Conservation (phyloP, 2,888 invertebrate species). For the Timandra comae region DNA sequence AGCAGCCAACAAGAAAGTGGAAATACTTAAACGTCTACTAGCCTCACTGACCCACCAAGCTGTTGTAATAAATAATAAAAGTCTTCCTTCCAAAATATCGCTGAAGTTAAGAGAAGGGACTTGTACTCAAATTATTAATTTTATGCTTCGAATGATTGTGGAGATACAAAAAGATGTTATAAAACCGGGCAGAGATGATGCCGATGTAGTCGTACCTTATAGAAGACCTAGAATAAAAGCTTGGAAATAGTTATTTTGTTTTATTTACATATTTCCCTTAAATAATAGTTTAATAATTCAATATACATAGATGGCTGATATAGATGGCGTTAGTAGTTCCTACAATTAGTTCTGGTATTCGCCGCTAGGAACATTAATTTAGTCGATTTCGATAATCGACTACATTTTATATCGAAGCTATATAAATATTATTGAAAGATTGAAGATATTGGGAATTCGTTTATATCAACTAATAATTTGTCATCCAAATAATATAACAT, state of each 20-base stretch:
- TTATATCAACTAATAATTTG: too few species aligned
- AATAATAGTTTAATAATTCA: too few species aligned
- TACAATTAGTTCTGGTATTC: too few species aligned
- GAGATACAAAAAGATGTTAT: conserved; percentile 68
- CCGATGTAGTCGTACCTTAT: conserved; percentile 53
- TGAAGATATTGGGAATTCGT: too few species aligned
- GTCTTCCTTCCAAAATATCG: conserved; percentile 58
- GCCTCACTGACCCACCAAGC: conserved; percentile 82
- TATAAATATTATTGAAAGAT: too few species aligned
- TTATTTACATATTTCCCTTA: too few species aligned
- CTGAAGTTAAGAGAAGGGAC: conserved; percentile 77
- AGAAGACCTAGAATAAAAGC: conserved; percentile 57
- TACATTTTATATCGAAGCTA: too few species aligned
- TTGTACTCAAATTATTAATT: conserved; percentile 66
- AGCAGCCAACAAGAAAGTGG: conserved; percentile 75
- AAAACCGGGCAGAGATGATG: conserved; percentile 54
- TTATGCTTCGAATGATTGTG: conserved; percentile 67
- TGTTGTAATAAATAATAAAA: conserved; percentile 49
- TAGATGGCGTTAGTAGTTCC: too few species aligned
- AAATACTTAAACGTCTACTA: conserved; percentile 79
- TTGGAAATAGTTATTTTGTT: conserved; percentile 49
- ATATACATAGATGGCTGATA: too few species aligned
- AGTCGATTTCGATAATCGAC: too few species aligned
- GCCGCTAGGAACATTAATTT: too few species aligned
- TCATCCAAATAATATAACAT: too few species aligned